Percentiles rank a stretch among this genome's conserved stretches.
Evolutionary conservation across 2,888 invertebrate species (phyloP).

Genomic region (Callimorpha dominula): DNA sequence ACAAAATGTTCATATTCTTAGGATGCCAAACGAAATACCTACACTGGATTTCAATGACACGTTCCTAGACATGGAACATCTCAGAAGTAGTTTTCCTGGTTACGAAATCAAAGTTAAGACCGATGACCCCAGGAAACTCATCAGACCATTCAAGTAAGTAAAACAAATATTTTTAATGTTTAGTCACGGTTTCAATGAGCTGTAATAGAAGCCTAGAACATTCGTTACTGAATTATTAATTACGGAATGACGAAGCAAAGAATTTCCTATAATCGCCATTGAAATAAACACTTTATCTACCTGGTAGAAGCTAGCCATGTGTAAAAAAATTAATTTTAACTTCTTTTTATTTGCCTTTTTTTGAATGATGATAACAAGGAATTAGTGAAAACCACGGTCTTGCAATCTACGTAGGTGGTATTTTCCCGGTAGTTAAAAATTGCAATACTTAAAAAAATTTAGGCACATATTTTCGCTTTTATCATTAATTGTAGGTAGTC

Average conservation of each 20-base stretch:
- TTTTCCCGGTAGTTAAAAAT: neutral
- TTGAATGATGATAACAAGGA: neutral
- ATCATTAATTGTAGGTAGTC: neutral
- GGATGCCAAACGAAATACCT: conserved; percentile 95
- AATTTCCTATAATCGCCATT: neutral
- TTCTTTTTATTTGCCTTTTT: neutral
- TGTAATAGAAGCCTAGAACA: neutral
- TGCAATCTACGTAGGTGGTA: neutral
- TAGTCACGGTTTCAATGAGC: neutral
- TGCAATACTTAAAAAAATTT: neutral
- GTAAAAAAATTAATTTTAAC: neutral
- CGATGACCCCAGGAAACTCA: conserved; percentile 88
- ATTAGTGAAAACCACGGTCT: neutral
- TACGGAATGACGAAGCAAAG: conserved; percentile 7
- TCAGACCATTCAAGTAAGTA: conserved; percentile 93
- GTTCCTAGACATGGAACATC: conserved; percentile 96
- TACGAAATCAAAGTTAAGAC: conserved; percentile 91
- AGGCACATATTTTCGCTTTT: neutral
- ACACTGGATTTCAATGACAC: conserved; percentile 99
- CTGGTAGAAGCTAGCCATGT: neutral
- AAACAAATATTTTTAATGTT: neutral
- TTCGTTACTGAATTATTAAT: neutral
- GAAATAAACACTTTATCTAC: neutral
- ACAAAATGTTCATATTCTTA: conserved; percentile 56
- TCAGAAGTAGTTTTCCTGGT: conserved; percentile 94